Evolutionary conservation across 2,113 vertebrate species (phyloP).

Genomic region (Arenaria interpres): DNA sequence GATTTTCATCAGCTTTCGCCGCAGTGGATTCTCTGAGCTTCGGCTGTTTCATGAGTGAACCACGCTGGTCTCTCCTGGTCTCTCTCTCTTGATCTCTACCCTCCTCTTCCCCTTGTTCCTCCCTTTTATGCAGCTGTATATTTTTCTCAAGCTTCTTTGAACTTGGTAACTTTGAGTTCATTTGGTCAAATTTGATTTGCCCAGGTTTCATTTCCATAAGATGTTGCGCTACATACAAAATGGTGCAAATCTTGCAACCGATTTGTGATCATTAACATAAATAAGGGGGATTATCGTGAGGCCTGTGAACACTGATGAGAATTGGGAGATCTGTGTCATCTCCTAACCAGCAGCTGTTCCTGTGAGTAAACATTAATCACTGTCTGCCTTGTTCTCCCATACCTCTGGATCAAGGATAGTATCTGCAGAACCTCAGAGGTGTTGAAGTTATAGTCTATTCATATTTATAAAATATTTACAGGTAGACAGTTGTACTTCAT

Average conservation of each 20-base stretch:
- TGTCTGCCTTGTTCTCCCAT: background rate
- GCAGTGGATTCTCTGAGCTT: background rate
- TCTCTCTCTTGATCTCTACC: fast-evolving
- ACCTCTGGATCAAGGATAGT: background rate
- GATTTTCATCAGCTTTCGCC: background rate
- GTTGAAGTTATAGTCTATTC: background rate
- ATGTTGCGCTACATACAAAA: background rate
- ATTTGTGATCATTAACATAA: background rate
- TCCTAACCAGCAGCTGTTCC: background rate
- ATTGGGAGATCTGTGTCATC: background rate
- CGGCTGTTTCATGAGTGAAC: background rate
- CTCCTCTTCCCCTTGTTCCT: background rate
- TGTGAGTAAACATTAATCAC: background rate
- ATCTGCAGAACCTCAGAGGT: background rate
- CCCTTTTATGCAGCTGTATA: background rate
- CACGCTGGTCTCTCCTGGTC: background rate
- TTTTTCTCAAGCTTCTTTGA: background rate
- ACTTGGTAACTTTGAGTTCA: background rate
- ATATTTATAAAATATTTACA: background rate
- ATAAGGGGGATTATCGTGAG: background rate
- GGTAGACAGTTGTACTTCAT: background rate
- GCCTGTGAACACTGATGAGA: background rate
- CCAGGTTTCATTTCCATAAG: background rate
- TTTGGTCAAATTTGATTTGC: background rate
- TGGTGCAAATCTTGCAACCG: background rate